Evolutionary conservation across 2,797 vertebrate genomes (phyloP), one percentile per base, ranked within the genome.

Genomic region (Pseudochaenichthys georgianus): DNA sequence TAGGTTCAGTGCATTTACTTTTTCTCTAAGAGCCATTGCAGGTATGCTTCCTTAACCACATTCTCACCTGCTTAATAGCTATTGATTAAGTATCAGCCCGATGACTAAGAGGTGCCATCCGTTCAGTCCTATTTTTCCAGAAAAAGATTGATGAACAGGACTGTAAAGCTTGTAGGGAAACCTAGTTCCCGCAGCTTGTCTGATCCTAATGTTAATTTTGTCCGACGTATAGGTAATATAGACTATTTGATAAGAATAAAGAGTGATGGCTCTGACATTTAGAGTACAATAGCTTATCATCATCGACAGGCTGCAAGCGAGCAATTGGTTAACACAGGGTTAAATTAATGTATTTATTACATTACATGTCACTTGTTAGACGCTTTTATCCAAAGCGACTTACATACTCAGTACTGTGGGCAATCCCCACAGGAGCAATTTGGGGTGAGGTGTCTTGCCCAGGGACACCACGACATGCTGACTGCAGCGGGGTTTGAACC

Each of bases 1-100:
- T 67, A 67, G 58, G 34, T 79, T 89, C 86, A 89, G 89, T 90
- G 91, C 88, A 87, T 91, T 90, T 50, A 61, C 41, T 50, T 81
- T 82, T 55, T 31, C 46, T 70, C 74, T 69, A 73, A 70, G 61
- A 78, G 55, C 73, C 75, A 70, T 64, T 54, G 38, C 61, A 63
- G 65, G 54, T 71, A 23, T 74, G 66, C 62, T 73, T 54, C 23
- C 73, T 80, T 64, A 59, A 75, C 68, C 80, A 61, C 66, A 41
- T 63, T 78, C 61, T 70, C 72, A 84, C 69, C 61, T 73, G 73
- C 71, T 81, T 81, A 85, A 91, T 67, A 77, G 76, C 59, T 85
- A 89, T 89, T 81, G 86, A 91, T 89, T 75, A 82, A 77, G 67
- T 64, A 70, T 85, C 75, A 68, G 65, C 53, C 73, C 13, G 0